Evolutionary conservation across 2,888 invertebrate species (phyloP).

Genomic region (Graphium colonna): DNA sequence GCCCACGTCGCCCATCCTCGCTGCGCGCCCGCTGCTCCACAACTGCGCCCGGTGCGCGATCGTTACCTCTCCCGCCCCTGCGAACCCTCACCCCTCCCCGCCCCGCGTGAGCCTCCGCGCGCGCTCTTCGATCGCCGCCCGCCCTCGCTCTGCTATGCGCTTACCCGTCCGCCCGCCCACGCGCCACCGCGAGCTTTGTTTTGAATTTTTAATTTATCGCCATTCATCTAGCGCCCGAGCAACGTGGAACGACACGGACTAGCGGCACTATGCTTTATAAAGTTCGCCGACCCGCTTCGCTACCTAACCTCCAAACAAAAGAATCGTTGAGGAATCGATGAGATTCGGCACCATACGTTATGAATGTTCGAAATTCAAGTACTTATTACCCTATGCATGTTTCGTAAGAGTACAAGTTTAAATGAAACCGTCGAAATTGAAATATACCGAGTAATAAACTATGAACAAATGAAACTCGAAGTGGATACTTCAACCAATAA

Average conservation of each 20-base stretch:
- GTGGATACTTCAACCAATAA: background rate
- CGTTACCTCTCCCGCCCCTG: slow-evolving; percentile 38
- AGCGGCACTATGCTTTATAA: slow-evolving; percentile 41
- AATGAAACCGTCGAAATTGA: background rate
- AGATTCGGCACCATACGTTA: background rate
- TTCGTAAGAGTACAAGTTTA: background rate
- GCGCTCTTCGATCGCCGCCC: slow-evolving; percentile 30
- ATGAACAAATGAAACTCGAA: background rate
- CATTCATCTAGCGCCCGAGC: slow-evolving; percentile 65
- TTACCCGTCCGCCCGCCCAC: slow-evolving; percentile 65
- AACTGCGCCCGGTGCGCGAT: slow-evolving; percentile 58
- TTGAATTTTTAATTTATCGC: slow-evolving; percentile 76
- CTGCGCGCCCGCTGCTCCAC: slow-evolving; percentile 75
- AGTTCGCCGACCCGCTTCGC: slow-evolving; percentile 45
- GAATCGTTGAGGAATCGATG: slow-evolving; percentile 10
- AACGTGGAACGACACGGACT: slow-evolving; percentile 50
- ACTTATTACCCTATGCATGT: background rate
- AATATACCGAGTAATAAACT: background rate
- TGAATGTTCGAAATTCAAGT: background rate
- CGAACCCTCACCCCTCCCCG: slow-evolving; percentile 58
- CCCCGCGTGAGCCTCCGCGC: slow-evolving; percentile 64
- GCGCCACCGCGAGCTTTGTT: slow-evolving; percentile 66
- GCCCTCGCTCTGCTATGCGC: slow-evolving; percentile 35
- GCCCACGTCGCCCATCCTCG: slow-evolving; percentile 78
- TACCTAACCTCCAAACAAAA: slow-evolving; percentile 8